These are phyloP conservation scores for Pterocles burchelli DNA, from an alignment of 2,113 vertebrate species.

Conservation along the genomic window DNA sequence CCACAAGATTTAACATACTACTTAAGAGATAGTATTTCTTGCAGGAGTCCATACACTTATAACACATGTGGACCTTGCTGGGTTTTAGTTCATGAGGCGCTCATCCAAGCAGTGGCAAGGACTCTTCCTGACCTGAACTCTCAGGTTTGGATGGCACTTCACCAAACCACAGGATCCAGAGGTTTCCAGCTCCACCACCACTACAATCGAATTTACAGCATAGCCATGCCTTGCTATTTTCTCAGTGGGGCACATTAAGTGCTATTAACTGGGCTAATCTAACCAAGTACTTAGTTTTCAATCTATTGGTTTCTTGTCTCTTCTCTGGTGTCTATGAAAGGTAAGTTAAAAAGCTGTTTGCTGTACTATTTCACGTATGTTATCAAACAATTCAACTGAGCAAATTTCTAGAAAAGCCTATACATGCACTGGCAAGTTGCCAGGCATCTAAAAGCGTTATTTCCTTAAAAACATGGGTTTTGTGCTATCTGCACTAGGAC, in stretches of 20 bases:
- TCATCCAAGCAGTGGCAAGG: neutral
- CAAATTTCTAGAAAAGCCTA: neutral
- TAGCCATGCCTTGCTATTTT: neutral
- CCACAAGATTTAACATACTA: neutral
- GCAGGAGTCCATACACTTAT: neutral
- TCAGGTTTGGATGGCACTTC: neutral
- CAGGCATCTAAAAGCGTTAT: neutral
- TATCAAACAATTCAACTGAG: neutral
- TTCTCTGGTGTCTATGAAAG: neutral
- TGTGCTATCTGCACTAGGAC: neutral
- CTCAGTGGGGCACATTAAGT: neutral
- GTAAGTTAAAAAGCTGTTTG: neutral
- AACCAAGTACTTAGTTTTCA: neutral
- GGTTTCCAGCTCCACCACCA: neutral
- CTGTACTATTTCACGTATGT: neutral
- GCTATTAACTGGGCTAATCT: neutral
- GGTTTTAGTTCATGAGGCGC: neutral
- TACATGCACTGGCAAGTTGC: neutral
- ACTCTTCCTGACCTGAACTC: neutral
- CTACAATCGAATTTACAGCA: neutral
- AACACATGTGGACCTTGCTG: neutral
- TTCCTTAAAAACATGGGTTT: neutral
- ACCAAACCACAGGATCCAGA: neutral
- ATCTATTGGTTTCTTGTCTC: neutral
- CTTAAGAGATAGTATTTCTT: neutral